These are phyloP conservation scores for Sinohyriopsis cumingii DNA, from an alignment of 2,888 invertebrate species.

Conservation along the genomic window DNA sequence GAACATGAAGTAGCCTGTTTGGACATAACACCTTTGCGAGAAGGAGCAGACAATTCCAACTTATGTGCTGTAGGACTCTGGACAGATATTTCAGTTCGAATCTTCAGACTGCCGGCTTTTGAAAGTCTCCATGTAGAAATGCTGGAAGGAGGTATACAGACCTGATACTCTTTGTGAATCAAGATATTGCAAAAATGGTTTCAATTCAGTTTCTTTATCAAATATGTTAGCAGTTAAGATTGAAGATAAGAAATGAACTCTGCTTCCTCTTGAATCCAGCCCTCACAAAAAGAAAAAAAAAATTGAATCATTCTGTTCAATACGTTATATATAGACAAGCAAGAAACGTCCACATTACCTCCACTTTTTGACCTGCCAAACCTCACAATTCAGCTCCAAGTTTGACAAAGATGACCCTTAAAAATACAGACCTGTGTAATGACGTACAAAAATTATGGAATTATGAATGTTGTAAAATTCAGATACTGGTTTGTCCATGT, in stretches of 20 bases:
- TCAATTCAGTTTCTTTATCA: background rate
- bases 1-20: constrained; percentile 97
- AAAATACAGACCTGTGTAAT: no score
- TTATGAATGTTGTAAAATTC: no score
- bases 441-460: no score
- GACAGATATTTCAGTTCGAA: constrained; percentile 95
- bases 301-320: background rate
- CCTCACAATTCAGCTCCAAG: no score
- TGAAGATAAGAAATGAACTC: background rate
- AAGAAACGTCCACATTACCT: no score
- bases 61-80: constrained; percentile 94
- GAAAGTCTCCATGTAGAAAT: constrained; percentile 88
- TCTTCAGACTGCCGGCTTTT: constrained; percentile 87
- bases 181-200: background rate
- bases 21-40: constrained; percentile 84
- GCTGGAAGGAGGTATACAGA: constrained; percentile 80
- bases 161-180: background rate
- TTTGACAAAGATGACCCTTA: no score
- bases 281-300: background rate
- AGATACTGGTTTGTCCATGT: no score
- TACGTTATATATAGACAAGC: no score
- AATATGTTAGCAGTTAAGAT: background rate
- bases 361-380: no score
- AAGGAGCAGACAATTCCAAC: constrained; percentile 52
- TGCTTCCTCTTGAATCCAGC: no score